Evolutionary conservation across 1,140 invertebrate species (phyloP).

Genomic region (Aphaenogaster rudis): DNA sequence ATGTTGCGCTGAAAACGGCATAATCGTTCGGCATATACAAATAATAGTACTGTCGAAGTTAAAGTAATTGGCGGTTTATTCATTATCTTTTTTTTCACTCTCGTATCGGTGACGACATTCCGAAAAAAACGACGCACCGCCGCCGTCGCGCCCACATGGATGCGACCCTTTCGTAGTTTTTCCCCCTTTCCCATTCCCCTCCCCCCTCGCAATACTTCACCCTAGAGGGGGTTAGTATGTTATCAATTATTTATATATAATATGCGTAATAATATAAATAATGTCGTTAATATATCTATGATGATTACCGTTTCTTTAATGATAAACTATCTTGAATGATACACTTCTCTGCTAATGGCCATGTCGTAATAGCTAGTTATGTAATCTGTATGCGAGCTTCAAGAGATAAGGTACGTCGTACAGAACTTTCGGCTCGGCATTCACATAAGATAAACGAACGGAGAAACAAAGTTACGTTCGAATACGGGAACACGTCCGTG

Average conservation of each 20-base stretch:
- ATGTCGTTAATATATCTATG: constrained; percentile 86
- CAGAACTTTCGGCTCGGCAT: constrained; percentile 79
- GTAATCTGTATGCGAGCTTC: constrained; percentile 83
- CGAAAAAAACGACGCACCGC: constrained; percentile 72
- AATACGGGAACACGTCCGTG: constrained; percentile 79
- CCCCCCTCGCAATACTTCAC: constrained; percentile 79
- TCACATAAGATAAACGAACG: constrained; percentile 58
- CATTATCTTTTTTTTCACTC: constrained; percentile 71
- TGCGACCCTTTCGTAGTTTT: constrained; percentile 76
- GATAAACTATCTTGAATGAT: constrained; percentile 86
- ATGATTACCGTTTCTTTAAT: constrained; percentile 85
- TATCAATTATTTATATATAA: constrained; percentile 85
- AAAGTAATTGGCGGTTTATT: constrained; percentile 87
- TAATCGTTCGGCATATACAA: constrained; percentile 87
- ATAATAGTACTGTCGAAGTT: constrained; percentile 87
- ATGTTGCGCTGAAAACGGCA: constrained; percentile 86
- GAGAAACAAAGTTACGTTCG: constrained; percentile 60
- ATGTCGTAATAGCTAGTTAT: constrained; percentile 82
- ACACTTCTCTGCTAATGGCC: constrained; percentile 84
- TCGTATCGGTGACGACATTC: constrained; percentile 72
- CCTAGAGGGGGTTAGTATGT: constrained; percentile 83
- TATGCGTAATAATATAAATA: constrained; percentile 87
- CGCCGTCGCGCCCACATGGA: constrained; percentile 72
- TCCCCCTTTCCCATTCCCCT: constrained; percentile 45
- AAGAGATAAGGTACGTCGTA: constrained; percentile 84